Evolutionary conservation across 2,113 vertebrate genomes (phyloP), one percentile per base, ranked within the genome.

Genomic region (Oryzias melastigma): DNA sequence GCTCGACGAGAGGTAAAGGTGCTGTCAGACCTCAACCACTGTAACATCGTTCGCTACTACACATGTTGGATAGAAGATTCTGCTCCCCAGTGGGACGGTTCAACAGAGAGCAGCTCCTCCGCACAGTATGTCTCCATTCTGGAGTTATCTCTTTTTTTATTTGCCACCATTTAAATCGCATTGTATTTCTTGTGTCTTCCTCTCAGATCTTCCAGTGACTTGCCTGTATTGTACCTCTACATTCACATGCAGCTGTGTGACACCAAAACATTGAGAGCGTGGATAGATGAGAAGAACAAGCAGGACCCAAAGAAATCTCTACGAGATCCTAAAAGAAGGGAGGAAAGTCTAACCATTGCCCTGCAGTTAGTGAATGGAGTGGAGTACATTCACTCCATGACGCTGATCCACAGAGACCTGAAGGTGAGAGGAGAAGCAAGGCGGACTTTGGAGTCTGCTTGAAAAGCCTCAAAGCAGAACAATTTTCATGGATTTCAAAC

Each of bases 161-260:
- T 50, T 4, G 20, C 27, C 0, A 24, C 17, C 12, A 12, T 66
- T 6, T n/a, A 40, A 40, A 29, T 13, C 16, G 2, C 8, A 35
- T 53, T 25, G 15, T 12, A n/a, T 16, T 25, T 19, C 4, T n/a
- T 16, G 48, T 47, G 7, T 17, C 5, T 52, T 13, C 10, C 54
- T 8, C 18, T 7, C 42, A 91, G 90, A 40, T 90, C 81, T 13
- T 59, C 65, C 22, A 59, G 41, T 40, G 54, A 47, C 60, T 29
- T 41, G 0, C 4, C 51, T 1, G 4, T 3, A 0, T 58, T 82
- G 57, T 89, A 15, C 63, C 86, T 93, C 7, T 90, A 92, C 55
- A 92, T 93, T 66, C 86, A 92, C 67, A 93, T 93, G 91, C 90
- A 93, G 61, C n/a, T 91, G 14, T 93, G 92, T 65, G 77, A 81